Evolutionary conservation across 2,888 invertebrate species (phyloP).

Genomic region (Stenolophus ochropezus): DNA sequence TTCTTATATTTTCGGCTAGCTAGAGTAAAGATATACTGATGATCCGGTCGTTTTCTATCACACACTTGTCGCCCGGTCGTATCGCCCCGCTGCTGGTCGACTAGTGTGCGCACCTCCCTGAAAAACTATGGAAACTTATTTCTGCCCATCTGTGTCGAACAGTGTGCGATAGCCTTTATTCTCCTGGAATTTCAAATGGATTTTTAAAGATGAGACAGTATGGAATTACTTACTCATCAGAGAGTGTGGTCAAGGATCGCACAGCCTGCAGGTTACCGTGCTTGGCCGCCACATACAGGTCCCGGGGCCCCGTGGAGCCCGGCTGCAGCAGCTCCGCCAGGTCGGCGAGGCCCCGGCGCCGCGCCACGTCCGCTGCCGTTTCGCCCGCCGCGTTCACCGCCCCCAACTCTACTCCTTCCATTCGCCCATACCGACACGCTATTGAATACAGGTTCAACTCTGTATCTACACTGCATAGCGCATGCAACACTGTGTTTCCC

Average conservation of each 20-base stretch:
- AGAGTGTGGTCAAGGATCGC: background rate
- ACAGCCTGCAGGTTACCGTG: background rate
- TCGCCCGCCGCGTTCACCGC: background rate
- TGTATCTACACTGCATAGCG: background rate
- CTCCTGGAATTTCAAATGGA: no score
- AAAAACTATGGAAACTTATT: no score
- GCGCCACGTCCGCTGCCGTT: background rate
- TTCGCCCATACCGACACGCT: background rate
- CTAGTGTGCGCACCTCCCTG: no score
- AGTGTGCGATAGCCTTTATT: no score
- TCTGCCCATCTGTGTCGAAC: no score
- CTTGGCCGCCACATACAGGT: background rate
- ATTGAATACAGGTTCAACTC: background rate
- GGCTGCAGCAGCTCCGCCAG: background rate
- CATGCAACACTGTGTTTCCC: background rate
- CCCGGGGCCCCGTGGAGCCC: background rate
- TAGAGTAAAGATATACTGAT: no score
- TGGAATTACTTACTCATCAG: background rate
- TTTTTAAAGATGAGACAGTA: no score
- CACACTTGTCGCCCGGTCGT: no score
- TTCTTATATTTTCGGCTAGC: no score
- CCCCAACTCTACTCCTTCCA: background rate
- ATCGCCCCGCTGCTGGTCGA: no score
- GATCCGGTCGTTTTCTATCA: no score
- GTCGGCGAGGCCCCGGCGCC: background rate